These are phyloP conservation scores for Drosophila sucinea DNA, from an alignment of 1,140 invertebrate species.

Conservation along the genomic window DNA sequence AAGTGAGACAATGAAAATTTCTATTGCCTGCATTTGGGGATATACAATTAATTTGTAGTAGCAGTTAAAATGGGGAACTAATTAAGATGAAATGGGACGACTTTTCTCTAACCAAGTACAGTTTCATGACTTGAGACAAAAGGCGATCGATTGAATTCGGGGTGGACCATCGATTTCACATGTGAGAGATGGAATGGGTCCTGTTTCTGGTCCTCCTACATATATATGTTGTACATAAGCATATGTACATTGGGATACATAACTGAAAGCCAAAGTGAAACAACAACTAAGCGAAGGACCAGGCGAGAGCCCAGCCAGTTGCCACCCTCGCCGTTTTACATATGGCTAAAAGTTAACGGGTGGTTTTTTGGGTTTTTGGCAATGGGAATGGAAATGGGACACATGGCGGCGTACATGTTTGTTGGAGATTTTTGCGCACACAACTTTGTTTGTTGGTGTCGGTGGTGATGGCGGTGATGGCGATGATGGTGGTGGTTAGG, in stretches of 20 bases:
- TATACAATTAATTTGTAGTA: not conserved
- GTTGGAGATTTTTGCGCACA: conserved; percentile 50
- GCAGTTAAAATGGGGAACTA: not conserved
- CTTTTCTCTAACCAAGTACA: conserved; percentile 7
- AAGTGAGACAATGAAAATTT: not conserved
- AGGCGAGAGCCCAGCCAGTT: conserved; percentile 20
- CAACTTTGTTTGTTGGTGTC: conserved; percentile 21
- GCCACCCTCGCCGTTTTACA: conserved; percentile 73
- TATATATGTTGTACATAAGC: not conserved
- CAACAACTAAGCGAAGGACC: conserved; percentile 1
- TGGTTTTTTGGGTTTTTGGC: conserved; percentile 23
- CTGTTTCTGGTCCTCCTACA: not conserved
- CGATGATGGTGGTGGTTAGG: conserved; percentile 7
- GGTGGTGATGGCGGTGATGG: conserved; percentile 20
- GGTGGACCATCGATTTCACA: conserved; percentile 12
- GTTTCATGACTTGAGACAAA: conserved; percentile 22
- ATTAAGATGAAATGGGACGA: not conserved
- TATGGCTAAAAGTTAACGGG: conserved; percentile 68
- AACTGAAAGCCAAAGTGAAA: conserved; percentile 13
- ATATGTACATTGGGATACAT: conserved; percentile 11
- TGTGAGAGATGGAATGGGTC: conserved; percentile 4
- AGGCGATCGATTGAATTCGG: conserved; percentile 24
- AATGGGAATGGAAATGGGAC: conserved; percentile 32
- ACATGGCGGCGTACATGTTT: conserved; percentile 41
- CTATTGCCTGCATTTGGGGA: not conserved